Conservation (phyloP, 2,888 invertebrate genomes). For the Euplagia quadripunctaria region DNA sequence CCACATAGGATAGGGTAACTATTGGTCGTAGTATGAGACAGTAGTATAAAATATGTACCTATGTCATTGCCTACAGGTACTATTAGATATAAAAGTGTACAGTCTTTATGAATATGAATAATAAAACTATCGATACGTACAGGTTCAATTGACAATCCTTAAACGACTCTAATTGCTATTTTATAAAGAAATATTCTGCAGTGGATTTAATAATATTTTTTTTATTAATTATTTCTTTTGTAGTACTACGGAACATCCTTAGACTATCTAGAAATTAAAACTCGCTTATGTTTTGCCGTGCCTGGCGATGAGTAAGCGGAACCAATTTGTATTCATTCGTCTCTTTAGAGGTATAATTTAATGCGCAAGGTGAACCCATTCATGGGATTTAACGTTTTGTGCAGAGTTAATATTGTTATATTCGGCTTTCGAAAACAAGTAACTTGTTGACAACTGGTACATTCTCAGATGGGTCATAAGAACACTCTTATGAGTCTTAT, state of each 20-base stretch:
- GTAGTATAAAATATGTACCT: no score
- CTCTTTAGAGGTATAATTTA: background rate
- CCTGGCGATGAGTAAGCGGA: background rate
- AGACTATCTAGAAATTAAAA: background rate
- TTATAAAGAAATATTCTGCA: background rate
- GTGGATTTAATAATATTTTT: no score
- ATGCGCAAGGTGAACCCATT: background rate
- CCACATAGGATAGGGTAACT: no score
- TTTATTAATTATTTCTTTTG: no score
- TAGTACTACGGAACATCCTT: background rate
- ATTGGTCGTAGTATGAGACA: no score
- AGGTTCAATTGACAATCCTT: background rate
- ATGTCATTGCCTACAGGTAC: no score
- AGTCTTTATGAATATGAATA: no score
- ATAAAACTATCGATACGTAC: background rate
- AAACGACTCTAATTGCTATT: background rate
- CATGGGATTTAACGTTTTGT: background rate
- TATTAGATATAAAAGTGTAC: no score
- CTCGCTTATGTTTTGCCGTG: background rate
- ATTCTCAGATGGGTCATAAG: no score
- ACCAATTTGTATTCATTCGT: background rate
- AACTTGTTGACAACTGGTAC: no score
- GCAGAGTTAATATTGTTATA: background rate
- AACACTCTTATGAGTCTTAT: no score
- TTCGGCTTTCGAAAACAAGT: background rate